phyloP scores from a whole-genome alignment of 2,888 invertebrate species.

The Chesias legatella region DNA sequence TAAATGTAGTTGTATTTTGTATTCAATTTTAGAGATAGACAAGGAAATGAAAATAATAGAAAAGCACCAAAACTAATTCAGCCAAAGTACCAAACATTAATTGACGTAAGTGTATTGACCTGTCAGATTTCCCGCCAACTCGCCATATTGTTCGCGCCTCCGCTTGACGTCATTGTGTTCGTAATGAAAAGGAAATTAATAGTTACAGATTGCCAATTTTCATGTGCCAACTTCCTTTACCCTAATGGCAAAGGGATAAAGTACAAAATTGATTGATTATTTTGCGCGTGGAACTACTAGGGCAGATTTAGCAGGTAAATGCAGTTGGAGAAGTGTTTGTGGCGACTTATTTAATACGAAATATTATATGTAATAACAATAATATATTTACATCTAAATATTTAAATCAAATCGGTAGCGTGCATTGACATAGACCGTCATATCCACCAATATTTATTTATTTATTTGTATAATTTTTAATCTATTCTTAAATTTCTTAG shows the following conservation, averaged over 20 bases:
- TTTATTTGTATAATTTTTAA: too few species aligned
- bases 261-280: conserved; percentile 27
- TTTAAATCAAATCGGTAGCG: too few species aligned
- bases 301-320: conserved; percentile 35
- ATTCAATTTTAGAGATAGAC: too few species aligned
- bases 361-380: too few species aligned
- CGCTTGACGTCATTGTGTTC: conserved; percentile 62
- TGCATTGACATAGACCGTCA: too few species aligned
- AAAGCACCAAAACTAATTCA: not conserved
- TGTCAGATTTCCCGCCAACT: conserved; percentile 64
- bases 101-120: conserved; percentile 39
- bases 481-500: too few species aligned
- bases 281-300: conserved; percentile 41
- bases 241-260: conserved; percentile 28
- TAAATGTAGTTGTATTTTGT: too few species aligned
- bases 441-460: too few species aligned
- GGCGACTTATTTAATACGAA: not conserved
- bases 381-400: too few species aligned
- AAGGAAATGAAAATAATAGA: too few species aligned
- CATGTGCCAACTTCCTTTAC: conserved; percentile 12
- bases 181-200: conserved; percentile 73
- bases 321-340: conserved; percentile 36
- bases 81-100: conserved; percentile 5
- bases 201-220: conserved; percentile 49
- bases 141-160: conserved; percentile 62